Percentiles rank a stretch among this genome's conserved stretches.
phyloP scores from a whole-genome alignment of 2,888 invertebrate genomes.

The Steromphala cineraria region DNA sequence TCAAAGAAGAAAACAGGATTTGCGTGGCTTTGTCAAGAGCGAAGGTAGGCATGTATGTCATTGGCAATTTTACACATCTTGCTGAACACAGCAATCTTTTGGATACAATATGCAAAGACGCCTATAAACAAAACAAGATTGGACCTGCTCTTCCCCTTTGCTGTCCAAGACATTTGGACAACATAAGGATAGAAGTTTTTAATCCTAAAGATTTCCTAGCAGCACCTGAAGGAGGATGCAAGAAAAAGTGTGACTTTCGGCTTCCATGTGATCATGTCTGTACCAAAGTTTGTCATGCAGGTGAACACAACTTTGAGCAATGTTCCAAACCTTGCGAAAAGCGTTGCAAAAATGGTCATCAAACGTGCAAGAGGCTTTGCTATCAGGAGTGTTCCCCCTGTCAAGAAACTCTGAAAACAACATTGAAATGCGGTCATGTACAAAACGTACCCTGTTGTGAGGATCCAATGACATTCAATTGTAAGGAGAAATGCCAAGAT shows the following conservation, averaged over 20 bases:
- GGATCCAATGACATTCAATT: constrained; percentile 47
- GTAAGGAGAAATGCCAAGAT: constrained; percentile 34
- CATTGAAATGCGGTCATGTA: constrained; percentile 63
- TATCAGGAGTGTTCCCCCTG: constrained; percentile 72
- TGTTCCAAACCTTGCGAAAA: constrained; percentile 40
- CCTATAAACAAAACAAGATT: constrained; percentile 31
- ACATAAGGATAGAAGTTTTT: constrained; percentile 24
- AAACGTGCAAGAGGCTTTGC: constrained; percentile 64
- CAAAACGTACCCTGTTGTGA: constrained; percentile 58
- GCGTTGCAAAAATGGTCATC: constrained; percentile 43
- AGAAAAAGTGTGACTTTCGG: constrained; percentile 44
- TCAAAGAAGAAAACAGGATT: constrained; percentile 66
- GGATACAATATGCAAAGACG: constrained; percentile 39
- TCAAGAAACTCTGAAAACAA: constrained; percentile 42
- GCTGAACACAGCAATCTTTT: constrained; percentile 43
- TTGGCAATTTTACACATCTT: constrained; percentile 68
- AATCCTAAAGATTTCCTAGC: constrained; percentile 48
- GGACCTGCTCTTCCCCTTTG: constrained; percentile 41
- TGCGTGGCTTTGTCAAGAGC: constrained; percentile 74
- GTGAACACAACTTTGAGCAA: constrained; percentile 49
- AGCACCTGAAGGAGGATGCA: constrained; percentile 59
- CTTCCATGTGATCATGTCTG: constrained; percentile 48
- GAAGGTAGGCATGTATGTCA: constrained; percentile 68
- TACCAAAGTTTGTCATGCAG: constrained; percentile 36
- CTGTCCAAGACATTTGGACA: constrained; percentile 62